Conservation (phyloP, 1,140 invertebrate genomes). For the Zeugodacus cucurbitae region DNA sequence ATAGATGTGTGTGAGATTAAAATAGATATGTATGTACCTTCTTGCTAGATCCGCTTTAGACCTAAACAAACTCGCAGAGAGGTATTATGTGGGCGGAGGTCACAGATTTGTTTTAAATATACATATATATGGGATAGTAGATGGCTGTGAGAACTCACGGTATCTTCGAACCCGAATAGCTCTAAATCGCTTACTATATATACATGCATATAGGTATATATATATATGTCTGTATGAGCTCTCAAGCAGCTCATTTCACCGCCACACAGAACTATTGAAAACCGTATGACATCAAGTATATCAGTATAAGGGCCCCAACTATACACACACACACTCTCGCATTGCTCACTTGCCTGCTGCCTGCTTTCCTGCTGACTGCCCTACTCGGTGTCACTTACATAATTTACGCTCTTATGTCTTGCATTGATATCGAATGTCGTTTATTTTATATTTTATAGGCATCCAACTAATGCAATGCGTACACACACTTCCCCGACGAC, state of each 20-base stretch:
- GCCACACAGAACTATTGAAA: background rate
- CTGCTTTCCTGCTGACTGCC: background rate
- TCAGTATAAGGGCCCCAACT: too few relatives aligned
- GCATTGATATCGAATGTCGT: constrained; percentile 32
- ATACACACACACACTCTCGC: background rate
- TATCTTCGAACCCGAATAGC: too few relatives aligned
- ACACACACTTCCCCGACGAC: background rate
- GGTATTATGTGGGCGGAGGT: background rate
- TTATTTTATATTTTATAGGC: constrained; percentile 31
- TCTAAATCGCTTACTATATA: background rate
- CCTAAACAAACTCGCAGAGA: background rate
- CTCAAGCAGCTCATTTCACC: background rate
- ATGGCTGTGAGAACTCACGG: too few relatives aligned
- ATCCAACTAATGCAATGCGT: background rate
- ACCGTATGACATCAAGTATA: too few relatives aligned
- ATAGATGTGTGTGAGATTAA: background rate
- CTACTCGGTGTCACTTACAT: constrained; percentile 3
- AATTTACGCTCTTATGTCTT: constrained; percentile 27
- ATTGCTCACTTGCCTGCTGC: background rate
- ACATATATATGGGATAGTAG: too few relatives aligned
- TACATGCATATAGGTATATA: background rate
- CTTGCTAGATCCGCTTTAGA: background rate
- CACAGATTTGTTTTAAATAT: too few relatives aligned
- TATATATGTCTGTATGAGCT: background rate
- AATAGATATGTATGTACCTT: background rate